Percentiles rank a stretch among this genome's conserved stretches.
Conservation (phyloP, 1,140 invertebrate species). For the Drosophila kikkawai region DNA sequence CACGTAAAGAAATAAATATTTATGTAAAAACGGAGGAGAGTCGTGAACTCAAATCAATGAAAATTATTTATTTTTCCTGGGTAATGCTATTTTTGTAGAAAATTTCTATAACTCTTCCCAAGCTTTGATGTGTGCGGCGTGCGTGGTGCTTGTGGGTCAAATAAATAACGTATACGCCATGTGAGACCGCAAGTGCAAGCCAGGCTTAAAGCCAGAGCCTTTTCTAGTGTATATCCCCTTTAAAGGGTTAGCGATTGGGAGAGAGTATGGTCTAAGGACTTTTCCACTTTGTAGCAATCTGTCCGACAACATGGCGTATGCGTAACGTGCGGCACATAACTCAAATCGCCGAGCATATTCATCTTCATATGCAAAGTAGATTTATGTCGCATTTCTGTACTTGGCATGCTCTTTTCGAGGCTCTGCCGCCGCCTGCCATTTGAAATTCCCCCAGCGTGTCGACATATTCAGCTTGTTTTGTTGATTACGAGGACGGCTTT, state of each 20-base stretch:
- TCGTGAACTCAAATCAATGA: slow-evolving; percentile 26
- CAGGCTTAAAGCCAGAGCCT: slow-evolving; percentile 1
- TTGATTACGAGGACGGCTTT: slow-evolving; percentile 10
- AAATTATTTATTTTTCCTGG: slow-evolving; percentile 12
- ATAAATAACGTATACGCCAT: slow-evolving; percentile 20
- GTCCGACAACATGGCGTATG: slow-evolving; percentile 54
- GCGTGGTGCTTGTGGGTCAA: not conserved
- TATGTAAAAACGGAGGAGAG: not conserved
- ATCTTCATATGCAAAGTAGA: slow-evolving; percentile 41
- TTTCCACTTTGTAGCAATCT: slow-evolving; percentile 35
- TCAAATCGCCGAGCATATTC: slow-evolving; percentile 28
- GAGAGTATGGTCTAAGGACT: slow-evolving; percentile 14
- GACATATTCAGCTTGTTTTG: slow-evolving; percentile 28
- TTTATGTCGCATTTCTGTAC: slow-evolving; percentile 32
- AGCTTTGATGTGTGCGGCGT: slow-evolving; percentile 29
- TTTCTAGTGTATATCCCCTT: slow-evolving; percentile 11
- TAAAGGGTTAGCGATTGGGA: not conserved
- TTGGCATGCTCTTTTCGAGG: slow-evolving; percentile 5
- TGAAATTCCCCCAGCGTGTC: slow-evolving; percentile 38
- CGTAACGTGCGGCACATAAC: slow-evolving; percentile 38
- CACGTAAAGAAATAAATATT: slow-evolving; percentile 9
- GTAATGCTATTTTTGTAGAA: not conserved
- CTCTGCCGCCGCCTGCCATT: not conserved
- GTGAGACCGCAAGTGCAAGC: slow-evolving; percentile 14
- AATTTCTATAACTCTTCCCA: slow-evolving; percentile 13